phyloP scores from a whole-genome alignment of 2,113 vertebrate species.

The Colius striatus region DNA sequence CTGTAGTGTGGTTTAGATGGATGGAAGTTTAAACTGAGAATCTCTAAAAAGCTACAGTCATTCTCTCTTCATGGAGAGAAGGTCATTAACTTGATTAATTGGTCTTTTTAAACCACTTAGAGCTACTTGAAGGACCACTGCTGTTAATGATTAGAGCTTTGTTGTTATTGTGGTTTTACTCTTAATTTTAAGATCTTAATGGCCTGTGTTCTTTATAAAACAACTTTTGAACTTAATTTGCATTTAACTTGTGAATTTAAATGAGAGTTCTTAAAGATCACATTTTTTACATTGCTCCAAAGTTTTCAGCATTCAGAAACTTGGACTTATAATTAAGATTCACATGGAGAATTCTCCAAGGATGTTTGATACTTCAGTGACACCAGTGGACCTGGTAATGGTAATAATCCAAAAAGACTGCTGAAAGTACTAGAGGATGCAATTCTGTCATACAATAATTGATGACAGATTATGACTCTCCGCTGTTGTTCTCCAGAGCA shows the following conservation, averaged over 20 bases:
- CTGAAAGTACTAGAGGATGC: not conserved
- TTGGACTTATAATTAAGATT: not conserved
- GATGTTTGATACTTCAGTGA: not conserved
- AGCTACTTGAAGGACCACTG: not conserved
- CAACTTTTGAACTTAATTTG: not conserved
- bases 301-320: not conserved
- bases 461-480: not conserved
- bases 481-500: not conserved
- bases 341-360: not conserved
- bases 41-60: not conserved
- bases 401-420: not conserved
- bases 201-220: not conserved
- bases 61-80: not conserved
- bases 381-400: not conserved
- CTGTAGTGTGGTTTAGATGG: not conserved
- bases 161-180: not conserved
- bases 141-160: not conserved
- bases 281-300: not conserved
- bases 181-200: not conserved
- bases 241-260: not conserved
- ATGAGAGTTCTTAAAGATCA: not conserved
- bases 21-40: not conserved
- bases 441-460: not conserved
- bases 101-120: not conserved
- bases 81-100: not conserved